Conservation (phyloP, 2,797 vertebrate genomes). For the Orientallactaga sibirica region DNA sequence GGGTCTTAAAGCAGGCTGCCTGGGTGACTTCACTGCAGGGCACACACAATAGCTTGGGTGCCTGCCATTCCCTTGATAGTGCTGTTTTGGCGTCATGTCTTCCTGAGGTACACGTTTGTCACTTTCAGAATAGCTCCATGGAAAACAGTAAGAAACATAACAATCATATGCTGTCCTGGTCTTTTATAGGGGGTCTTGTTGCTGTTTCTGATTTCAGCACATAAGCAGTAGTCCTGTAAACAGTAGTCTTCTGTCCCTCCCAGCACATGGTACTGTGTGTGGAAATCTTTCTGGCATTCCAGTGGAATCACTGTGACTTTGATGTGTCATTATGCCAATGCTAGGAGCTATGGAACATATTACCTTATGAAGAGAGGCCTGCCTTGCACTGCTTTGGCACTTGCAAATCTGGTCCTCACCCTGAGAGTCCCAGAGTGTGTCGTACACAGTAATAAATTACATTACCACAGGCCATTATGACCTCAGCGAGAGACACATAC, state of each 20-base stretch:
- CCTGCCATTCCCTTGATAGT: constrained; percentile 58
- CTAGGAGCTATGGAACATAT: constrained; percentile 84
- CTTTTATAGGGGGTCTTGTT: neutral
- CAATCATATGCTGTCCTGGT: constrained; percentile 15
- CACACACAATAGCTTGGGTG: constrained; percentile 17
- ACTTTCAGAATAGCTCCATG: constrained; percentile 53
- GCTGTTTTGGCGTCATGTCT: constrained; percentile 37
- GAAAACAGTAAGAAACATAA: constrained; percentile 26
- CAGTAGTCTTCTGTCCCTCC: constrained; percentile 80
- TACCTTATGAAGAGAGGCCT: constrained; percentile 82
- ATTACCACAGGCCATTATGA: constrained; percentile 81
- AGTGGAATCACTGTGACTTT: constrained; percentile 55
- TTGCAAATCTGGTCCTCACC: constrained; percentile 79
- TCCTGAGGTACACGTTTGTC: constrained; percentile 58
- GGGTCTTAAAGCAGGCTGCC: constrained; percentile 29
- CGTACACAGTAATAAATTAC: constrained; percentile 83
- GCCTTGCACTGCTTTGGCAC: constrained; percentile 77
- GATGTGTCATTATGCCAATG: constrained; percentile 74
- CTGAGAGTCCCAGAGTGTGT: constrained; percentile 69
- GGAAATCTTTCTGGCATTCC: constrained; percentile 81
- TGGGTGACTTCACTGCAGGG: constrained; percentile 69
- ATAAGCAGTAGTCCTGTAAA: constrained; percentile 51
- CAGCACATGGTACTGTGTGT: constrained; percentile 46
- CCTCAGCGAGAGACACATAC: constrained; percentile 80
- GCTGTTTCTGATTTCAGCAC: neutral